Conservation (phyloP, 2,888 invertebrate species). For the Argyra leucocephala region DNA sequence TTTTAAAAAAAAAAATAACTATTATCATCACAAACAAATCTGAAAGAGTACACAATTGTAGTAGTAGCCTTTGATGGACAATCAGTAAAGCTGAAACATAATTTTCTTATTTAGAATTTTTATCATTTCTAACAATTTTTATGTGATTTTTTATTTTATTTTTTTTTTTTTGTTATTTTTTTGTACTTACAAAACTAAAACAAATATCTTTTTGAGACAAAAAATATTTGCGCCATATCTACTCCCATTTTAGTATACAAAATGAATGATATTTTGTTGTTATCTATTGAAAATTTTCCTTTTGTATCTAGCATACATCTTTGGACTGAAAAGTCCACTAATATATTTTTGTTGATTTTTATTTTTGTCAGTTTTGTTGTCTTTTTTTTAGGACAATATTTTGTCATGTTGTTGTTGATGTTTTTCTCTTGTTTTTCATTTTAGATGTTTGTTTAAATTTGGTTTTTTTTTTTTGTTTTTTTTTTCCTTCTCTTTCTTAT, state of each 20-base stretch:
- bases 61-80: background rate
- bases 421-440: background rate
- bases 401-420: background rate
- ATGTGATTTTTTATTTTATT: background rate
- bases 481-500: no score
- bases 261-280: background rate
- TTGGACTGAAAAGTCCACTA: background rate
- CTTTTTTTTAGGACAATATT: background rate
- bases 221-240: no score
- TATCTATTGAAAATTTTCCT: background rate
- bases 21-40: background rate
- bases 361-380: background rate
- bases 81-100: background rate
- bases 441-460: no score
- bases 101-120: background rate
- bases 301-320: background rate
- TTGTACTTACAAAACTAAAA: no score
- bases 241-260: background rate
- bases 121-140: background rate
- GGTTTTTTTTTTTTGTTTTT: no score
- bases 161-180: no score
- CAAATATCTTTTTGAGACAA: no score
- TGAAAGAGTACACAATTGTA: background rate
- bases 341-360: background rate
- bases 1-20: background rate